Evolutionary conservation across 2,888 invertebrate genomes (phyloP), one percentile per base, ranked within the genome.

Genomic region (Dioctria rufipes): DNA sequence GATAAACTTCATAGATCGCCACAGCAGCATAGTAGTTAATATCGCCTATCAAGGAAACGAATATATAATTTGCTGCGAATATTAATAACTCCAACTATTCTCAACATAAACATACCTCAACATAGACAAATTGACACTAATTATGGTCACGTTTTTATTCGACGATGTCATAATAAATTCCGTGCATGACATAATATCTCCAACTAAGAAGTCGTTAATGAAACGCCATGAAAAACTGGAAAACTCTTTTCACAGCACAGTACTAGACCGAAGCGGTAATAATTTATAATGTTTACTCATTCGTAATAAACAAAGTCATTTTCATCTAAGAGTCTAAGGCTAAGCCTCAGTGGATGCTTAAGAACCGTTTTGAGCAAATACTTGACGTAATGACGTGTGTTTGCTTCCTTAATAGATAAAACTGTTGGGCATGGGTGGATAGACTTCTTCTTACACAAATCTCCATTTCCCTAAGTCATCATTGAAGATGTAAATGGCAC

Each of bases 301-400:
- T 67, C 40, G 54, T 51, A 37, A 71, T 71, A 71, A 71, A 71
- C 71, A 54, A 71, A 71, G 51, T 71, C 54, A 51, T 54, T 46
- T 46, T 39, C 51, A 25, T 25, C 25, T 25, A 25, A 25, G 25
- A 1, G 25, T 25, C 25, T 25, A 25, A 25, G 25, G 2, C 25
- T 71, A n/a, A 9, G 54, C n/a, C 3, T 42, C 71, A 54, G 51
- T 71, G 49, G 5, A n/a, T 51, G 40, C 46, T 51, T 37, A n/a
- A 71, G 51, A 51, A 71, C 54, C 54, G 71, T 54, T 71, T 71
- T 51, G 37, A 37, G 54, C 71, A 71, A 71, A 54, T 54, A 71
- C 71, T 71, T 71, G 71, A 71, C 71, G 39, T 54, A 51, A 51
- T 71, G 71, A 71, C 71, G 39, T 54, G 71, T 71, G 71, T 9